Percentiles rank a stretch among this genome's conserved stretches.
These are phyloP conservation scores for Nycticryphes semicollaris DNA, from an alignment of 2,113 vertebrate genomes.

Conservation along the genomic window DNA sequence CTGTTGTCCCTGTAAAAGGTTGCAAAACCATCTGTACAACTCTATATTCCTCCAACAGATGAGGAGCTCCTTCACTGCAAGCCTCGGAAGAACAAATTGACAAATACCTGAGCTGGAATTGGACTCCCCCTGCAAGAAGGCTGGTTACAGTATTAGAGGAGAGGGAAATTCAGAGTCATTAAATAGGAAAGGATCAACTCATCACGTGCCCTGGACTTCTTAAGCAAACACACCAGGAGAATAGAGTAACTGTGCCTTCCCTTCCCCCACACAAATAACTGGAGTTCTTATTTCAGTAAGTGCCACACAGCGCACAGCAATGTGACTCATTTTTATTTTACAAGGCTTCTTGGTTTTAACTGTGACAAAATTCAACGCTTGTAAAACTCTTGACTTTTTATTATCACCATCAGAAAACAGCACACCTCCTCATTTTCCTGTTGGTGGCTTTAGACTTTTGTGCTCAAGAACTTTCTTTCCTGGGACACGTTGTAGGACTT, in stretches of 20 bases:
- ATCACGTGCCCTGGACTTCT: background rate
- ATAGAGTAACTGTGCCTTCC: background rate
- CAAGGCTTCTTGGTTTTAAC: background rate
- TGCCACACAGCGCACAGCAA: background rate
- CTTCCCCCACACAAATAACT: background rate
- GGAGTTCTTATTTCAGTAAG: background rate
- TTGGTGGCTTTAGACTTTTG: background rate
- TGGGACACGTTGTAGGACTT: background rate
- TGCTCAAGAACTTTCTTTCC: background rate
- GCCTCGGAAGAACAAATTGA: background rate
- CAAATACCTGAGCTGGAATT: background rate
- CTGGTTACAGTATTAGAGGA: background rate
- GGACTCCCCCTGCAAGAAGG: background rate
- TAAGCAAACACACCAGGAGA: constrained; percentile 14
- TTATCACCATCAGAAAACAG: background rate
- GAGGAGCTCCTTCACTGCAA: background rate
- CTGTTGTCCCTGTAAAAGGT: background rate
- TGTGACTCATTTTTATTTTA: background rate
- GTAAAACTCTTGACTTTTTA: background rate
- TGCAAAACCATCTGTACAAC: background rate
- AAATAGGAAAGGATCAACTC: constrained; percentile 15
- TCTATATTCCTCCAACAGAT: background rate
- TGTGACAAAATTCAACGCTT: background rate
- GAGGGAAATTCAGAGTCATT: constrained; percentile 43
- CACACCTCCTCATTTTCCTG: background rate